phyloP scores from a whole-genome alignment of 2,888 invertebrate genomes.

The Napeogenes inachia region DNA sequence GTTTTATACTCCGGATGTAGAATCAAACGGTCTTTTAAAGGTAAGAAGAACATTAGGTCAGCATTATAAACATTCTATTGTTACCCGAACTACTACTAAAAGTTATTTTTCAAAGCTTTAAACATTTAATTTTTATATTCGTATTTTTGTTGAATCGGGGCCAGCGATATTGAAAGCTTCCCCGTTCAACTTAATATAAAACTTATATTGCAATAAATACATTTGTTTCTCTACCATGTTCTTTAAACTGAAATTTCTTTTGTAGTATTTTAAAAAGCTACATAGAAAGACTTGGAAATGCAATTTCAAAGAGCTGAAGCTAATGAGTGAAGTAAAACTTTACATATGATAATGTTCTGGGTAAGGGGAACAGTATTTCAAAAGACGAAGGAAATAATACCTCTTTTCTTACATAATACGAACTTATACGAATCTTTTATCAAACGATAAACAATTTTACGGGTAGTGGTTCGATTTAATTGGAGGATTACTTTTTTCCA shows the following conservation, averaged over 20 bases:
- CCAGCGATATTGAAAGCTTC: slow-evolving; percentile 14
- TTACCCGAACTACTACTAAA: slow-evolving; percentile 10
- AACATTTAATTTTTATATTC: slow-evolving; percentile 12
- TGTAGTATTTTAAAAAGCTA: slow-evolving; percentile 7
- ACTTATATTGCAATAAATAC: slow-evolving; percentile 16
- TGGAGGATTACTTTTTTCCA: slow-evolving; percentile 68
- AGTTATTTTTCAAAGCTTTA: slow-evolving; percentile 17
- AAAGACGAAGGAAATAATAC: slow-evolving; percentile 23
- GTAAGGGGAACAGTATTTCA: slow-evolving; percentile 4
- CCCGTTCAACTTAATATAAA: slow-evolving; percentile 15
- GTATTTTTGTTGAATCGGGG: slow-evolving; percentile 9
- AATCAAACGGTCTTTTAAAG: slow-evolving; percentile 21
- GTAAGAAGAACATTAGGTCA: slow-evolving; percentile 22
- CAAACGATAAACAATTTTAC: slow-evolving; percentile 73
- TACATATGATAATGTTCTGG: slow-evolving; percentile 4
- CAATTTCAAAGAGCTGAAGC: slow-evolving; percentile 3
- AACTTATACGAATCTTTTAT: slow-evolving; percentile 44
- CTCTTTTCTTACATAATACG: slow-evolving; percentile 24
- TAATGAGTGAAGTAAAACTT: slow-evolving; percentile 5
- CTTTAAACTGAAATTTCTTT: slow-evolving; percentile 10
- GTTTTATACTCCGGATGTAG: slow-evolving; percentile 26
- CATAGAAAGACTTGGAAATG: slow-evolving; percentile 1
- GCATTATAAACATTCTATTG: slow-evolving; percentile 23
- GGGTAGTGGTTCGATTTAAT: slow-evolving; percentile 71
- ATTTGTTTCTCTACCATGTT: slow-evolving; percentile 6